Conservation (phyloP, 2,797 vertebrate species). For the Pantherophis vulpinus region DNA sequence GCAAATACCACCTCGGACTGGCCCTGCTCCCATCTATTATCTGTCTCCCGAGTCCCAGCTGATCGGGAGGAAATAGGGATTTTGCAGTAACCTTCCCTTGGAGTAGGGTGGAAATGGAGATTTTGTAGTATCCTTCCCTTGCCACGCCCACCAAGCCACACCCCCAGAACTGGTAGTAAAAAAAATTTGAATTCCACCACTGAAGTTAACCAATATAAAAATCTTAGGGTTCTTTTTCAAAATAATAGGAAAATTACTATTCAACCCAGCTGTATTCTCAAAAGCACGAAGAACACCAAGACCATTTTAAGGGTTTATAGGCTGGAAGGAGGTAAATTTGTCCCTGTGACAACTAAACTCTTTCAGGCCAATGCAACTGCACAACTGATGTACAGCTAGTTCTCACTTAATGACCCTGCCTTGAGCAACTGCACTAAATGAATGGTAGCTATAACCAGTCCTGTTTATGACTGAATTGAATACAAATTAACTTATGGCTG, state of each 20-base stretch:
- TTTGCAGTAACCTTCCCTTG: too few species aligned
- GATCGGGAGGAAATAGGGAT: too few species aligned
- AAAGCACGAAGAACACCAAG: background rate
- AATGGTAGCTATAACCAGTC: background rate
- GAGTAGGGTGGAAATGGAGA: too few species aligned
- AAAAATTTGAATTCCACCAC: too few species aligned
- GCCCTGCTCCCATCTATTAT: too few species aligned
- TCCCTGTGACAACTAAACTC: background rate
- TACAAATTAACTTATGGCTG: background rate
- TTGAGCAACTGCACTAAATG: background rate
- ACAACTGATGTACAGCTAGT: background rate
- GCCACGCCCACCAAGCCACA: too few species aligned
- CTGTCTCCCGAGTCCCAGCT: too few species aligned
- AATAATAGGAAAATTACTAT: background rate
- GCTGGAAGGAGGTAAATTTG: background rate
- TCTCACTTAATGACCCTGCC: background rate
- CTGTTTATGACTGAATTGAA: background rate
- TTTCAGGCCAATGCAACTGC: background rate
- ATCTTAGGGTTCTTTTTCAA: background rate
- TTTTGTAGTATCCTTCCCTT: too few species aligned
- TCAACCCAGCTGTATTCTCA: background rate
- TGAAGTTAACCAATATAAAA: background rate
- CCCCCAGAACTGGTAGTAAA: too few species aligned
- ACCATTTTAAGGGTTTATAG: background rate
- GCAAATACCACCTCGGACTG: too few species aligned